These are phyloP conservation scores for Typhlichthys subterraneus DNA, from an alignment of 2,797 vertebrate species.

Conservation along the genomic window DNA sequence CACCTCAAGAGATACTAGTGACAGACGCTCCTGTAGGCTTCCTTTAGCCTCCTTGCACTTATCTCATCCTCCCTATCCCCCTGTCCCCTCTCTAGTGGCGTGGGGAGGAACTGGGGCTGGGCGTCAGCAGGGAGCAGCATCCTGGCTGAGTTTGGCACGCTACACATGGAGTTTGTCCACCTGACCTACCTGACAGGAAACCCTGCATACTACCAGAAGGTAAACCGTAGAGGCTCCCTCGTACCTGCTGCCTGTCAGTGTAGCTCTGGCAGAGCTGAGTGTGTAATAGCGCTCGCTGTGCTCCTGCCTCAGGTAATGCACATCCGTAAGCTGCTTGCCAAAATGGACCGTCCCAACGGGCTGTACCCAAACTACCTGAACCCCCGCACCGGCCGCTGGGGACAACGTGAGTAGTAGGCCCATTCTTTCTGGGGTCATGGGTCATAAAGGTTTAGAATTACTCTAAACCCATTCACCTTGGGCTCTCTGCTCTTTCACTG, in stretches of 20 bases:
- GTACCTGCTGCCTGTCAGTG: too few relatives aligned
- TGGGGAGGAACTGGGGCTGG: constrained; percentile 99
- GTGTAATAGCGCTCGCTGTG: constrained; percentile 19
- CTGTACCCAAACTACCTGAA: constrained; percentile 99
- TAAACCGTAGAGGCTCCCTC: constrained; percentile 37
- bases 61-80: not conserved
- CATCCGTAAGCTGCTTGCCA: constrained; percentile 95
- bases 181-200: constrained; percentile 97
- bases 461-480: too few relatives aligned
- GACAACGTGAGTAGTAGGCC: constrained; percentile 89
- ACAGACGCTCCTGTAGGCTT: not conserved
- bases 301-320: constrained; percentile 90
- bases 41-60: not conserved
- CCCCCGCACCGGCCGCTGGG: constrained; percentile 97
- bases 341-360: constrained; percentile 98
- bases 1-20: too few relatives aligned
- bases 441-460: too few relatives aligned
- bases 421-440: too few relatives aligned
- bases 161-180: constrained; percentile 99
- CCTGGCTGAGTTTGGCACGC: constrained; percentile 95
- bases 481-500: too few relatives aligned
- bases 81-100: constrained; percentile 78
- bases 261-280: not conserved
- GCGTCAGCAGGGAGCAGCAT: constrained; percentile 98
- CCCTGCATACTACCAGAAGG: constrained; percentile 94